These are phyloP conservation scores for Cotesia vestalis DNA, from an alignment of 1,140 invertebrate genomes.

Conservation along the genomic window DNA sequence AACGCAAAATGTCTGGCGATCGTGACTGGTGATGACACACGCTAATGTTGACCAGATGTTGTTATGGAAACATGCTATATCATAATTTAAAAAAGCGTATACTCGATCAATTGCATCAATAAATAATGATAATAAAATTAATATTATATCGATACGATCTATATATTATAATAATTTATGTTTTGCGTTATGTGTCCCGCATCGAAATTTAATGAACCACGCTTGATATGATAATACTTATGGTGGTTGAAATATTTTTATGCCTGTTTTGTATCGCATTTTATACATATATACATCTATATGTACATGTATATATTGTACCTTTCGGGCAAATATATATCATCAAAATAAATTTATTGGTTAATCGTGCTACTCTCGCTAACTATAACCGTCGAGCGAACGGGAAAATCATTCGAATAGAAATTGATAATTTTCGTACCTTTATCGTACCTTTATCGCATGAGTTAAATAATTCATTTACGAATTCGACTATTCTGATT, in stretches of 20 bases:
- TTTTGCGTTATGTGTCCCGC: constrained; percentile 39
- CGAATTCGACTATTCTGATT: constrained; percentile 2
- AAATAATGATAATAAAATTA: no score
- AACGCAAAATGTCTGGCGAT: constrained; percentile 5
- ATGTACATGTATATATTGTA: no score
- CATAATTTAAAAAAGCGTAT: no score
- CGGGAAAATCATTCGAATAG: constrained; percentile 25
- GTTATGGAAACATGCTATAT: no score
- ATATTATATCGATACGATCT: no score
- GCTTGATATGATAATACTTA: constrained; percentile 10
- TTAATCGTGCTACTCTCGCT: constrained; percentile 3
- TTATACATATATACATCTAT: no score
- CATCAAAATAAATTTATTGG: constrained; percentile 15
- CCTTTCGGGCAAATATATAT: no score
- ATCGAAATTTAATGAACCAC: constrained; percentile 55
- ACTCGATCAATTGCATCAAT: no score
- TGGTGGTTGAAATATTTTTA: no score
- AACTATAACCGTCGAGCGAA: constrained; percentile 15
- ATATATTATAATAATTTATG: constrained; percentile 24
- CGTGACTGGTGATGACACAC: constrained; percentile 28
- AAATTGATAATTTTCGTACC: constrained; percentile 36
- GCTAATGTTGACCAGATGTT: constrained; percentile 4
- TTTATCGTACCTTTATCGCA: constrained; percentile 20
- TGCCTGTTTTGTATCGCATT: no score
- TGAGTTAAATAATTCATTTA: constrained; percentile 9